phyloP scores from a whole-genome alignment of 2,113 vertebrate species.

The Azemiops feae region DNA sequence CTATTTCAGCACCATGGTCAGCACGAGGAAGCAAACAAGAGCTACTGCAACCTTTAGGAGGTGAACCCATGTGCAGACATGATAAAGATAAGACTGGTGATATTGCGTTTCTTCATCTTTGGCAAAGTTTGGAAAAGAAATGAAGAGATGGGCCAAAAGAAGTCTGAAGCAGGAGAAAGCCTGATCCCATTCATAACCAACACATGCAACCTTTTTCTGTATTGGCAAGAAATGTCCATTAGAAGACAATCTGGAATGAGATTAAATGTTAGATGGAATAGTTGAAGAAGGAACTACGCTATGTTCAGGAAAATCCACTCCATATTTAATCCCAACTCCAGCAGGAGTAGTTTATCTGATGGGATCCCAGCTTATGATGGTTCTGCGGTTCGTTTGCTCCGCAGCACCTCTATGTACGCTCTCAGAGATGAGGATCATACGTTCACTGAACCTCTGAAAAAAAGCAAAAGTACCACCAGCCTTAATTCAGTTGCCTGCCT shows the following conservation, averaged over 20 bases:
- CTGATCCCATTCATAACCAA: neutral
- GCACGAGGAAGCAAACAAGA: constrained; percentile 5
- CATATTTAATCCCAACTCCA: constrained; percentile 77
- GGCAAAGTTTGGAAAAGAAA: neutral
- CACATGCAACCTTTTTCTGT: neutral
- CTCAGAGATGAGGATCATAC: constrained; percentile 75
- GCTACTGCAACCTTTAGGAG: rapidly evolving
- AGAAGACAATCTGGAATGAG: constrained; percentile 33
- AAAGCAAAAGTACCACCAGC: constrained; percentile 83
- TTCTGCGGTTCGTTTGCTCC: constrained; percentile 81
- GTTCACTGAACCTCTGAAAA: constrained; percentile 76
- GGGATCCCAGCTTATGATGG: constrained; percentile 67
- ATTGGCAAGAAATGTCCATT: constrained; percentile 15
- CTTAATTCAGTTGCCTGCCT: constrained; percentile 72
- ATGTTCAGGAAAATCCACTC: constrained; percentile 82
- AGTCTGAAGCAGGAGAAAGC: neutral
- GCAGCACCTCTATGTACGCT: constrained; percentile 91
- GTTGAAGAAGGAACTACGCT: constrained; percentile 64
- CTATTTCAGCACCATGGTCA: constrained; percentile 62
- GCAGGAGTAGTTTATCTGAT: constrained; percentile 58
- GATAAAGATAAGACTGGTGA: neutral
- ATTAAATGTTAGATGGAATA: constrained; percentile 15
- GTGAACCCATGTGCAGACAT: neutral
- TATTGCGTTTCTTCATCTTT: neutral
- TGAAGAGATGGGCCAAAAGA: neutral